Conservation (phyloP, 2,113 vertebrate species). For the Pygoscelis adeliae region DNA sequence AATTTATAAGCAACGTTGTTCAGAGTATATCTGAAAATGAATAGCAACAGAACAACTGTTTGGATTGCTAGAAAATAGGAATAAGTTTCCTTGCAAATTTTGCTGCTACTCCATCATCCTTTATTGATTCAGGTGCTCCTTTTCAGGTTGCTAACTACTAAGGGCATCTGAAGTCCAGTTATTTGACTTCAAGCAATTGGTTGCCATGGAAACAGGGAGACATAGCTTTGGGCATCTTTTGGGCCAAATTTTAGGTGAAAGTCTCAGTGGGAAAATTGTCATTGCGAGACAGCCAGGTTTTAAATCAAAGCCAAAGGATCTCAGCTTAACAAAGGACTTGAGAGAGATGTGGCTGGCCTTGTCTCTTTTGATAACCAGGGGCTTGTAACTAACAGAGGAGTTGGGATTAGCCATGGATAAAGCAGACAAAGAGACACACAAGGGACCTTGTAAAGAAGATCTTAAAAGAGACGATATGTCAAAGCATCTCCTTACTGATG, state of each 20-base stretch:
- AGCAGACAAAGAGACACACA: neutral
- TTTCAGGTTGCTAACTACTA: neutral
- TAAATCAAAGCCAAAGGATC: conserved; percentile 7
- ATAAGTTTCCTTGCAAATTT: neutral
- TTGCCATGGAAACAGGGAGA: conserved; percentile 13
- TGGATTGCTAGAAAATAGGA: neutral
- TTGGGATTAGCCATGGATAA: neutral
- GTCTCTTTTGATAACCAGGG: neutral
- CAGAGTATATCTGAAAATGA: neutral
- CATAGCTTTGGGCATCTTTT: conserved; percentile 8
- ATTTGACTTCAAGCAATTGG: neutral
- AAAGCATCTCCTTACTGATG: neutral
- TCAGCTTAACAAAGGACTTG: neutral
- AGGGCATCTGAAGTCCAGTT: neutral
- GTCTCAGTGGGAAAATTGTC: conserved; percentile 10
- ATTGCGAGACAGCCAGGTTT: neutral
- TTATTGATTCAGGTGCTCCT: neutral
- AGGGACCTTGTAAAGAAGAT: neutral
- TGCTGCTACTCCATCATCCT: neutral
- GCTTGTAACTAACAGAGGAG: neutral
- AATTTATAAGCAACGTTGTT: neutral
- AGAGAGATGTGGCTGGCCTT: neutral
- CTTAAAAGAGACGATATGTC: neutral
- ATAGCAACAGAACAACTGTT: neutral
- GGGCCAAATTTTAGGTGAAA: conserved; percentile 38